Base-by-base conservation (phyloP, 2,797 vertebrate genomes). In the Tragopan temminckii region DNA sequence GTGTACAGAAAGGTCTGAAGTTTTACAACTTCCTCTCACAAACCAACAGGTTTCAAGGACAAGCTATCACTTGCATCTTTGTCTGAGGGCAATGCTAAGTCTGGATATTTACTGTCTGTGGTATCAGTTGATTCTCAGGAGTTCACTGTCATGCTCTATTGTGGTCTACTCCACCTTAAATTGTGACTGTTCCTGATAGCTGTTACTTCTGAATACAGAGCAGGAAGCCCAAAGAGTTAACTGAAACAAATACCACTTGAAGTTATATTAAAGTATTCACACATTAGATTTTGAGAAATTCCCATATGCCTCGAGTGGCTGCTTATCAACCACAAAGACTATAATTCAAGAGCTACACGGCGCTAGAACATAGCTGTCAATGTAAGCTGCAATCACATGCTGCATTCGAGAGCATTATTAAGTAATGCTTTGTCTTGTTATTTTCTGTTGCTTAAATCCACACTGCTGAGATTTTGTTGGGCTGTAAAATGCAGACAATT, bases 271-370 rank as follows among this genome's bases (percentile, higher is more conserved):
- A 93, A 61, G 33, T 84, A 50, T 81, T 85, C 25, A 74, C 25
- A n/a, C 31, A 53, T 27, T 63, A 85, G 57, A 80, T 50, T 64
- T 50, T 53, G 45, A 83, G 58, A 92, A 91, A 92, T 68, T 46
- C 48, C 80, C 67, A 35, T 38, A 68, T 40, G 52, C 33, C 63
- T 91, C 0, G 1, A 81, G 55, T 45, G 35, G 66, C 57, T 89
- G 82, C 89, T 79, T 88, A 91, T 76, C 57, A 81, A 33, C 78
- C 35, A 80, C 69, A 92, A 85, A 85, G 85, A 59, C 69, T 66
- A 27, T 80, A 85, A 90, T 36, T 85, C 81, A 93, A 88, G 80
- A 83, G 35, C 36, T 85, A 63, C 67, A 57, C 15, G 29, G 63
- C 74, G 59, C 69, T 85, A 29, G 35, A 78, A 66, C 2, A 1